Evolutionary conservation across 2,797 vertebrate genomes (phyloP).

Genomic region (Scarus forsteni): DNA sequence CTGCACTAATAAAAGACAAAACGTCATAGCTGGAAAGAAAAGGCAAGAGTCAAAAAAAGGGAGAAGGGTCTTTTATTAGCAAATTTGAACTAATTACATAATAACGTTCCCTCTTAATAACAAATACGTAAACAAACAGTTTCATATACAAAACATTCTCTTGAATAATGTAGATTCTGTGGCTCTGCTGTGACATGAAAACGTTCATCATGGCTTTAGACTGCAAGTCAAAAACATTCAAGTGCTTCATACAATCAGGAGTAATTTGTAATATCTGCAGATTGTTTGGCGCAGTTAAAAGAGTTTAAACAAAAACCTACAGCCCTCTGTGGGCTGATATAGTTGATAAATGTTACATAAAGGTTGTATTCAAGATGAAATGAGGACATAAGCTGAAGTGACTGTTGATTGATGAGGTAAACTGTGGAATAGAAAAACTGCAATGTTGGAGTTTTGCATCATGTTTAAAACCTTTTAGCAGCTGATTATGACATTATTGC

Average conservation of each 20-base stretch:
- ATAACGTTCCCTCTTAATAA: not conserved
- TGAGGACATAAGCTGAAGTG: not conserved
- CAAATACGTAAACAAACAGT: slow-evolving; percentile 13
- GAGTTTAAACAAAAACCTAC: too few relatives aligned
- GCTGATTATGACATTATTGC: not conserved
- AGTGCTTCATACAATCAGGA: not conserved
- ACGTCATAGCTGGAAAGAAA: not conserved
- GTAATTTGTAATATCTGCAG: not conserved
- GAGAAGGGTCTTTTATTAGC: slow-evolving; percentile 10
- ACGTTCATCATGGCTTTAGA: not conserved
- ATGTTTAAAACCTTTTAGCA: not conserved
- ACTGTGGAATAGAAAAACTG: not conserved
- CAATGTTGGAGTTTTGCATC: not conserved
- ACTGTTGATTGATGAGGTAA: slow-evolving; percentile 8
- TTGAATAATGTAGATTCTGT: slow-evolving; percentile 5
- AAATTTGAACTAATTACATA: slow-evolving; percentile 15
- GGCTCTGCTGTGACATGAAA: slow-evolving; percentile 13
- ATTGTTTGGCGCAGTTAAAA: not conserved
- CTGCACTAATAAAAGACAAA: not conserved
- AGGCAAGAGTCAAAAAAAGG: not conserved
- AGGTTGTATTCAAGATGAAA: not conserved
- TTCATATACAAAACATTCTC: slow-evolving; percentile 20
- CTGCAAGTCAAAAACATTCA: not conserved
- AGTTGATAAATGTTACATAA: not conserved
- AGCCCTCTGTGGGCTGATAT: too few relatives aligned